Conservation (phyloP, 2,113 vertebrate genomes). For the Tyto alba region DNA sequence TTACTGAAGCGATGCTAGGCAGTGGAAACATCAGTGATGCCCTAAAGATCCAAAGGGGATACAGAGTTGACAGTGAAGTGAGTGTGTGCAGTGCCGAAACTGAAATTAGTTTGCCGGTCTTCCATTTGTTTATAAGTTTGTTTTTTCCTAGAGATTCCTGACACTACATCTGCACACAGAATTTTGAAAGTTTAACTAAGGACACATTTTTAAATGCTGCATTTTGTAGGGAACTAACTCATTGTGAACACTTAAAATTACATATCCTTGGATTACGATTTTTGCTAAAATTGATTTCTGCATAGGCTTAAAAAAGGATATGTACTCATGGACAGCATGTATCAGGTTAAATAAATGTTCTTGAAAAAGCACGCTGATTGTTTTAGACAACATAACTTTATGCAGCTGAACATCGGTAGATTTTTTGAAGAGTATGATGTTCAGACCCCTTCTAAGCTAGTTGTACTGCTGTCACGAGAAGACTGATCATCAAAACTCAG, state of each 20-base stretch:
- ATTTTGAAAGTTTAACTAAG: not conserved
- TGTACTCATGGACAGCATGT: not conserved
- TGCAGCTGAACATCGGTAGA: not conserved
- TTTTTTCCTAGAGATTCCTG: not conserved
- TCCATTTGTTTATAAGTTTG: not conserved
- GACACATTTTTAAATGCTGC: not conserved
- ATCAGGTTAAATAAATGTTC: not conserved
- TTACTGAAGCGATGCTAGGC: no score
- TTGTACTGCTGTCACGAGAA: not conserved
- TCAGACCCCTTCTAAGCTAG: not conserved
- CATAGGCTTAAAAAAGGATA: not conserved
- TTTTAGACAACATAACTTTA: not conserved
- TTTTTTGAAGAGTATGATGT: not conserved
- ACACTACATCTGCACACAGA: not conserved
- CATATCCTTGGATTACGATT: not conserved
- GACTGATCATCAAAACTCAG: not conserved
- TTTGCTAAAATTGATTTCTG: not conserved
- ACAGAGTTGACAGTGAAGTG: not conserved
- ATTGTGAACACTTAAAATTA: no score
- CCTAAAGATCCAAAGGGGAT: not conserved
- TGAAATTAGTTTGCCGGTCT: not conserved
- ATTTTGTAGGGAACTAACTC: not conserved
- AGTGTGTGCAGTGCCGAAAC: not conserved
- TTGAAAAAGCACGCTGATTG: not conserved
- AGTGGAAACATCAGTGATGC: not conserved